These are phyloP conservation scores for Halichoeres trimaculatus DNA, from an alignment of 2,113 vertebrate species.

Conservation along the genomic window DNA sequence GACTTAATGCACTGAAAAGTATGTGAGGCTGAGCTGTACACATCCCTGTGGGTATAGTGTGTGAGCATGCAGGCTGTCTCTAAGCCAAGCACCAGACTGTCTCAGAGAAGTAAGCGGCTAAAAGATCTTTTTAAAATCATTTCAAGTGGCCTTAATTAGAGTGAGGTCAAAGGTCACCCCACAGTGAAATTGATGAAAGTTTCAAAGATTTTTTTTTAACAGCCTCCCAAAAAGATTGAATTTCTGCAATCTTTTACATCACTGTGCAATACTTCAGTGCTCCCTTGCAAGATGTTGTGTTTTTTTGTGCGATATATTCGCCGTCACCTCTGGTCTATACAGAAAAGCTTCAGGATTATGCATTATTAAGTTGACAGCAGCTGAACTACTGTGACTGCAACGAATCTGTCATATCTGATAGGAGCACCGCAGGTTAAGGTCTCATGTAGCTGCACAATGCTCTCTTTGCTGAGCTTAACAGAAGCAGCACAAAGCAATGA, in stretches of 20 bases:
- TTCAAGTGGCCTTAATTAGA: no score
- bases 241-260: background rate
- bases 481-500: background rate
- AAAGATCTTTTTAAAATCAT: no score
- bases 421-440: background rate
- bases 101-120: no score
- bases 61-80: background rate
- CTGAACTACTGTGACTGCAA: background rate
- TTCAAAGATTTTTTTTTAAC: no score
- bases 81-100: background rate
- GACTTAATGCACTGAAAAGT: background rate
- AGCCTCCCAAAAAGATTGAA: no score
- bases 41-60: background rate
- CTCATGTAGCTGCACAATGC: background rate
- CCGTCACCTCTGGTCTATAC: background rate
- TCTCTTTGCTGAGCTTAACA: background rate
- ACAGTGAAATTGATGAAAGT: no score
- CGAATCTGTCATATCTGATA: background rate
- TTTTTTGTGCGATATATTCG: background rate
- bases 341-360: conserved; percentile 1
- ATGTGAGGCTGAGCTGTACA: background rate
- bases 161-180: no score
- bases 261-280: background rate
- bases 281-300: background rate
- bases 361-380: background rate